Evolutionary conservation across 1,140 invertebrate genomes (phyloP).

Genomic region (Zaprionus nigranus): DNA sequence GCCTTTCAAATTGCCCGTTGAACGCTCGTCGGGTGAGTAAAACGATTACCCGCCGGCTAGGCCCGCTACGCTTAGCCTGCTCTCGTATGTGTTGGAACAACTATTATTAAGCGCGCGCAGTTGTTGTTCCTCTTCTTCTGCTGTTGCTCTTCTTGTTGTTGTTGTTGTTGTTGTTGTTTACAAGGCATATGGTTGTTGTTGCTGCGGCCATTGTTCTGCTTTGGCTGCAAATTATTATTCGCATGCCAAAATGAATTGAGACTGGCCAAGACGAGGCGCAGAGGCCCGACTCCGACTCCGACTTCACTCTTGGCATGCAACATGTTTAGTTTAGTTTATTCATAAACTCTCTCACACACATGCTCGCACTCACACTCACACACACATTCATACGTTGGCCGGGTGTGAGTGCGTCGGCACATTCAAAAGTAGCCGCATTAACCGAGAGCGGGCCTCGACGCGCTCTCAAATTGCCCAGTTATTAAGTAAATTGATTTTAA

Average conservation of each 20-base stretch:
- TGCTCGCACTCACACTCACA: conserved; percentile 13
- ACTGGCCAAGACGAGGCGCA: conserved; percentile 43
- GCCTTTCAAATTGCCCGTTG: conserved; percentile 73
- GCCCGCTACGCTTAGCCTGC: conserved; percentile 58
- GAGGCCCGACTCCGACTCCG: conserved; percentile 25
- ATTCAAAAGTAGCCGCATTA: conserved; percentile 52
- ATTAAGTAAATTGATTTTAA: conserved; percentile 84
- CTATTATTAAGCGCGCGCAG: conserved; percentile 74
- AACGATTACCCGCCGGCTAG: conserved; percentile 82
- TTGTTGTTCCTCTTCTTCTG: conserved; percentile 20
- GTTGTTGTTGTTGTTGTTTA: conserved; percentile 28
- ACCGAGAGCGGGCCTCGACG: conserved; percentile 23
- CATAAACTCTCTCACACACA: conserved; percentile 41
- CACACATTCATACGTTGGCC: conserved; percentile 6
- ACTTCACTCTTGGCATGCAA: conserved; percentile 63
- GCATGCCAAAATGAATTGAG: conserved; percentile 82
- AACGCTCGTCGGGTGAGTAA: conserved; percentile 75
- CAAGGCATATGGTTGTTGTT: conserved; percentile 17
- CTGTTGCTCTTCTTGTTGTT: conserved; percentile 20
- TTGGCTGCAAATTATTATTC: conserved; percentile 80
- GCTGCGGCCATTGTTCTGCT: conserved; percentile 80
- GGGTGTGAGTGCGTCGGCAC: conserved; percentile 49
- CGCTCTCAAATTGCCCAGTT: conserved; percentile 76
- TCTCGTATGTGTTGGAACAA: conserved; percentile 78
- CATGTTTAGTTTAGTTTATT: conserved; percentile 77